Evolutionary conservation across 1,140 invertebrate species (phyloP).

Genomic region (Heliconius hermathena): DNA sequence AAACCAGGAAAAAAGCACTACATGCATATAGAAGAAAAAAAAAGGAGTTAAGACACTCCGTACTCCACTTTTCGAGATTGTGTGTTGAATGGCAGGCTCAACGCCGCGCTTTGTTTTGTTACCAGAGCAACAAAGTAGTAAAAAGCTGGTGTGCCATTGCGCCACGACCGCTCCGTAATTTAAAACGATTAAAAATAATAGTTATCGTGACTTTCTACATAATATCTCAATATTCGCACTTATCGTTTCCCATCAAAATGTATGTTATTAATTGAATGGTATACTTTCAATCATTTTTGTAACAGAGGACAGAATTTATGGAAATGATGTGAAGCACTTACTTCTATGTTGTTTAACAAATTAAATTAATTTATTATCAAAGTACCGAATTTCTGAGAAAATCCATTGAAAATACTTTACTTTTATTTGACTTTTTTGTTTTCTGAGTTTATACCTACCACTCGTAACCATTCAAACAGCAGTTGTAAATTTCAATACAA

Average conservation of each 20-base stretch:
- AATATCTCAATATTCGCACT: constrained; percentile 1
- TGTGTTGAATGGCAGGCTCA: neutral
- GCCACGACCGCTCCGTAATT: neutral
- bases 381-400: too few relatives aligned
- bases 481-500: too few relatives aligned
- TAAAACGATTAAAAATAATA: constrained; percentile 1
- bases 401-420: too few relatives aligned
- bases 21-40: neutral
- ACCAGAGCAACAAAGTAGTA: neutral
- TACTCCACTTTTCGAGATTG: neutral
- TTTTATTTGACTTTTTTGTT: too few relatives aligned
- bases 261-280: constrained; percentile 33
- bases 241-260: constrained; percentile 31
- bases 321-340: neutral
- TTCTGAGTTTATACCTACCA: too few relatives aligned
- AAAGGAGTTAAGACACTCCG: neutral
- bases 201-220: constrained; percentile 14
- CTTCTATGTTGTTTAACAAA: too few relatives aligned
- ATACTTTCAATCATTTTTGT: constrained; percentile 25
- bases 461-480: too few relatives aligned
- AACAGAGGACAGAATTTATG: neutral
- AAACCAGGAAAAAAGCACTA: too few relatives aligned
- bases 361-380: too few relatives aligned
- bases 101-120: neutral
- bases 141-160: neutral